Evolutionary conservation across 2,888 invertebrate genomes (phyloP).

Genomic region (Hartigia nigra): DNA sequence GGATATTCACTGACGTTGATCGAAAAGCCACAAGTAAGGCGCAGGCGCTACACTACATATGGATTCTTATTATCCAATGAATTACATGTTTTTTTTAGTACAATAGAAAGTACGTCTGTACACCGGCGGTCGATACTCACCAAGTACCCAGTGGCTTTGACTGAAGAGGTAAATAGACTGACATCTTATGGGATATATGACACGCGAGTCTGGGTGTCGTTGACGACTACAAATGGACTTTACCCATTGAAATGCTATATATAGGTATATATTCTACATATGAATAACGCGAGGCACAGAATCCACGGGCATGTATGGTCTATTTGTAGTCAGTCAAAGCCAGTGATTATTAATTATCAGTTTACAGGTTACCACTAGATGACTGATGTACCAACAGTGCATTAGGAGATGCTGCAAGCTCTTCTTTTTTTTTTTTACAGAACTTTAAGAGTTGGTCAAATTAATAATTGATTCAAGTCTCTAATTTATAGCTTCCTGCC

Average conservation of each 20-base stretch:
- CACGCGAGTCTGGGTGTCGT: no score
- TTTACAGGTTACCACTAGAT: not conserved
- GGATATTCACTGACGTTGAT: not conserved
- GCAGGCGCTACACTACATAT: not conserved
- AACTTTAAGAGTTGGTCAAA: not conserved
- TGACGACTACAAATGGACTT: no score
- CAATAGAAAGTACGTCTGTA: not conserved
- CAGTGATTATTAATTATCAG: not conserved
- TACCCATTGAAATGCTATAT: no score
- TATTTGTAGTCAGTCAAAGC: no score
- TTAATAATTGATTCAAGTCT: no score
- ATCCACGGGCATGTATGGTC: no score
- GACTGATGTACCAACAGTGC: not conserved
- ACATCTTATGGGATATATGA: no score
- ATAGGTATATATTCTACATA: no score
- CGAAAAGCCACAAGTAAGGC: not conserved
- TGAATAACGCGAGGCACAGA: no score
- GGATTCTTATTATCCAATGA: not conserved
- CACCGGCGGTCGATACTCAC: not conserved
- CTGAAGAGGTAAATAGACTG: no score
- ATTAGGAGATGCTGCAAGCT: not conserved
- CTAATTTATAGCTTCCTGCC: not conserved
- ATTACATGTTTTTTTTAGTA: not conserved
- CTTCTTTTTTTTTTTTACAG: not conserved
- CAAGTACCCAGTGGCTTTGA: not conserved